Conservation (phyloP, 2,888 invertebrate genomes). For the Leptothorax acervorum region DNA sequence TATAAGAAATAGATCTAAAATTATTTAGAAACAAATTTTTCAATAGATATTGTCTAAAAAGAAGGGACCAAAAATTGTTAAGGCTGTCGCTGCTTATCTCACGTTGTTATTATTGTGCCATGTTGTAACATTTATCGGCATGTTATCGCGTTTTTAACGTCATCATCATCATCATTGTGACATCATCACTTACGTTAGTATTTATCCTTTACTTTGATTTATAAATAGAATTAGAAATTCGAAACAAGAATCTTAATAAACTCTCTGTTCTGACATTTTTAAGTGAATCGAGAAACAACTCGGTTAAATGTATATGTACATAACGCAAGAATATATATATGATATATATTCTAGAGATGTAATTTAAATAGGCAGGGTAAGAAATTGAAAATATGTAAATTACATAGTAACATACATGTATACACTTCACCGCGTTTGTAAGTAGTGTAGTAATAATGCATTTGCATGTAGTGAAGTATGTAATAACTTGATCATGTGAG, state of each 20-base stretch:
- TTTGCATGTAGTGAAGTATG: constrained; percentile 69
- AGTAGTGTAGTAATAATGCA: constrained; percentile 76
- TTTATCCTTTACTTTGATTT: not conserved
- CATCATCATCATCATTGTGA: not conserved
- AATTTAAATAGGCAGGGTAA: constrained; percentile 76
- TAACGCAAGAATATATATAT: constrained; percentile 57
- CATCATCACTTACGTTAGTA: not conserved
- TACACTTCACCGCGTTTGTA: constrained; percentile 75
- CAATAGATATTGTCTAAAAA: constrained; percentile 14
- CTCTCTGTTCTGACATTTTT: not conserved
- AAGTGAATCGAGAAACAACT: not conserved
- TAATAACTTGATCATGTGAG: constrained; percentile 71
- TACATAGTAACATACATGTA: constrained; percentile 71
- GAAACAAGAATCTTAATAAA: not conserved
- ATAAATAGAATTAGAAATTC: constrained; percentile 1
- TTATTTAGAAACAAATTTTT: constrained; percentile 16
- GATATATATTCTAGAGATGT: constrained; percentile 49
- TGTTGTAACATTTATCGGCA: not conserved
- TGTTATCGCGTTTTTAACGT: not conserved
- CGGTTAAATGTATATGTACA: constrained; percentile 59
- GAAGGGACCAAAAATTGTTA: constrained; percentile 47
- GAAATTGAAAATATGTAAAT: constrained; percentile 82
- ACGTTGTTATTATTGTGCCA: constrained; percentile 6
- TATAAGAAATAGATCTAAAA: constrained; percentile 15
- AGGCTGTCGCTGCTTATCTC: constrained; percentile 16